Base-by-base conservation (phyloP, 64 coral and sea anemone genomes). In the Montipora sp. region DNA sequence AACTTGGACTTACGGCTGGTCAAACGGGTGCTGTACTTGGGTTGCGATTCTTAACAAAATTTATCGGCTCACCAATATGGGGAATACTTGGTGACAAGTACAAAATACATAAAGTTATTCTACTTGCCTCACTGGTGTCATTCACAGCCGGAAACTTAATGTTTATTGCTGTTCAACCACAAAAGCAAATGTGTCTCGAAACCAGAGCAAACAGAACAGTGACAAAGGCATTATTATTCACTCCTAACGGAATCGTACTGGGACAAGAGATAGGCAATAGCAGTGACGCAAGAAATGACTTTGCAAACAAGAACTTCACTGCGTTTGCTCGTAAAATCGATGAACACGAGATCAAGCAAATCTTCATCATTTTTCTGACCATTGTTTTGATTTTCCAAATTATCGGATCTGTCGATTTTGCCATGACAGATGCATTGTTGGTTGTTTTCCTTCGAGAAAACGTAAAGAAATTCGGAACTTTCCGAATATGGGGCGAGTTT, bases 1-100 rank as follows among this genome's bases (percentile, higher is more conserved):
- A 96, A 78, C 80, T 96, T 18, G 95, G 95, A 27, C 86, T 93
- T 1, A 78, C 53, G 0, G 87, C 95, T 7, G 51, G 63, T 13
- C 86, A 96, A 7, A 87, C 90, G 47, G 95, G 90, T 3, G 44
- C 88, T 15, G 72, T 96, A 12, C n/a, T 77, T 14, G 95, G 95
- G 24, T 70, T 92, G 11, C 87, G 90, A 51, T 75, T 83, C 5
- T 77, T 92, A 0, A 77, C 89, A 10, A 85, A 96, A 75, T 75
- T 90, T 13, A 77, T 96, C 18, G 90, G 85, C 9, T 77, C 84
- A 3, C 95, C 95, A 4, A 61, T 96, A 5, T 96, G 95, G 95
- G 95, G 90, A 36, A 77, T 46, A 7, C 4, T 93, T 22, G 90
- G 78, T 1, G 95, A 96, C 66, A 93, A 90, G 48, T 96, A 92